phyloP scores from a whole-genome alignment of 2,797 vertebrate genomes.

The Galaxias olidus region DNA sequence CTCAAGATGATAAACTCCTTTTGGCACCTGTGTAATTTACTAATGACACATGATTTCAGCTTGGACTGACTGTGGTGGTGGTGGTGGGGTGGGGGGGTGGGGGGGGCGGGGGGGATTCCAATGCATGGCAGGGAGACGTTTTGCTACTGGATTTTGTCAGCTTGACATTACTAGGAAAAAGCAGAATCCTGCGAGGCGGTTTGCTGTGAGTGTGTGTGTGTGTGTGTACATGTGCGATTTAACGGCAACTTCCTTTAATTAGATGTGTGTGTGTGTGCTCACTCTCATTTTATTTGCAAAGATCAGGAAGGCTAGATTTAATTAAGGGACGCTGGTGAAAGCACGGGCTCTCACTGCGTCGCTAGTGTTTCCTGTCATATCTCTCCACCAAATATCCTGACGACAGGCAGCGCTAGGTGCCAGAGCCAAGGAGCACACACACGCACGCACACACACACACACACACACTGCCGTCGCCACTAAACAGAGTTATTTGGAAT shows the following conservation, averaged over 20 bases:
- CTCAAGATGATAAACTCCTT: conserved; percentile 81
- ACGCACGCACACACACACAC: too few relatives aligned
- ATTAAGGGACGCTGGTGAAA: conserved; percentile 81
- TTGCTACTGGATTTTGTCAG: conserved; percentile 20
- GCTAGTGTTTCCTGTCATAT: conserved; percentile 74
- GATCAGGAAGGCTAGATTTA: conserved; percentile 79
- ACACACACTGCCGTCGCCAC: conserved; percentile 54
- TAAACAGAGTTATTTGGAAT: conserved; percentile 68
- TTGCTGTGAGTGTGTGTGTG: conserved; percentile 56
- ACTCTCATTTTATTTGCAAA: conserved; percentile 71
- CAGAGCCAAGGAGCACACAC: conserved; percentile 25
- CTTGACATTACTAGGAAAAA: conserved; percentile 46
- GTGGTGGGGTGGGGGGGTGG: neutral
- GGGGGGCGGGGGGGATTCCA: conserved; percentile 50
- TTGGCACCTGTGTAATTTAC: conserved; percentile 86
- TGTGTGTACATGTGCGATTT: conserved; percentile 37
- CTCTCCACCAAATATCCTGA: conserved; percentile 71
- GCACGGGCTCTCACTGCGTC: conserved; percentile 69
- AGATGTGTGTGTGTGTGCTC: conserved; percentile 70
- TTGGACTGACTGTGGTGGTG: conserved; percentile 57
- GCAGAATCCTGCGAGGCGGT: conserved; percentile 56
- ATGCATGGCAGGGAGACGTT: conserved; percentile 46
- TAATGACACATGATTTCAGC: conserved; percentile 81
- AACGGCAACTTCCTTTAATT: conserved; percentile 74
- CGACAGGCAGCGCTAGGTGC: conserved; percentile 72